These are phyloP conservation scores for Ctenosaura bakeri DNA, from an alignment of 2,797 vertebrate species.

Conservation along the genomic window DNA sequence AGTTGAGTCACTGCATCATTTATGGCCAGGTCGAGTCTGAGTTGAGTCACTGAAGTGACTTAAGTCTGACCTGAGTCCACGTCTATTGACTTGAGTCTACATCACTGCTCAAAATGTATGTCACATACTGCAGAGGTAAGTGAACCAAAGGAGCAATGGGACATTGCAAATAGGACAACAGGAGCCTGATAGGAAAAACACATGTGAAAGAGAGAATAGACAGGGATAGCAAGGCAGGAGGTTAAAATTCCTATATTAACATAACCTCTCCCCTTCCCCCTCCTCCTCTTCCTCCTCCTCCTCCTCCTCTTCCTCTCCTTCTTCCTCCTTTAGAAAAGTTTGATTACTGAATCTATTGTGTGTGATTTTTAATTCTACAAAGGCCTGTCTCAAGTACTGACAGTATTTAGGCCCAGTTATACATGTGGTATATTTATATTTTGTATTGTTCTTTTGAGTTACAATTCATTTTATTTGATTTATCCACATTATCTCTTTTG, in stretches of 20 bases:
- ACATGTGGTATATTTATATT: background rate
- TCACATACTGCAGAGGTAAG: background rate
- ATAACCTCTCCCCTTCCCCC: too few relatives aligned
- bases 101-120: background rate
- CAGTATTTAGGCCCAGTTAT: background rate
- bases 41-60: too few relatives aligned
- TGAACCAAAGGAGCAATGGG: background rate
- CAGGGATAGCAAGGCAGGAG: background rate
- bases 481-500: background rate
- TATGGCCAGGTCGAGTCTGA: too few relatives aligned
- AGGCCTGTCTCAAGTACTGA: background rate
- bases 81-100: too few relatives aligned
- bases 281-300: too few relatives aligned
- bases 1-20: too few relatives aligned
- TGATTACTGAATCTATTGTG: background rate
- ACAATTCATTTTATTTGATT: background rate
- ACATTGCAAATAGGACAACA: background rate
- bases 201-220: background rate
- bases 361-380: background rate
- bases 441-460: background rate
- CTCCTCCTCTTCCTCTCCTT: too few relatives aligned
- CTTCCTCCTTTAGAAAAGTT: background rate
- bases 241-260: background rate
- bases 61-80: too few relatives aligned
- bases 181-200: background rate